A percentile compares a stretch with the other conserved stretches of the same genome.
Evolutionary conservation across 2,113 vertebrate genomes (phyloP).

Genomic region (Boulengeromyrus knoepffleri): DNA sequence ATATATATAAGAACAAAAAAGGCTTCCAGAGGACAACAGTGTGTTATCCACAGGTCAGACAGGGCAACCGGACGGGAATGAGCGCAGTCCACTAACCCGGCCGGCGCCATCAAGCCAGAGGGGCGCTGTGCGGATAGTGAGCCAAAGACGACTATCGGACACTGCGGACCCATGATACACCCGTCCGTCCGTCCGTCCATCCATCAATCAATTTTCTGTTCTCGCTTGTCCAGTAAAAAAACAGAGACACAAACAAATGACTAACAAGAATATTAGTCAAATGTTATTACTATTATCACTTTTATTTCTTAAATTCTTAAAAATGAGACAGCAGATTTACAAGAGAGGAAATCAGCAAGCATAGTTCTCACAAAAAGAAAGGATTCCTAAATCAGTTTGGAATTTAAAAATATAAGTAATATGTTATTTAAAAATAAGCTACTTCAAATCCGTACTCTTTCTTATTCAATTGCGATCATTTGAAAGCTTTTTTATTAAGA

Average conservation of each 20-base stretch:
- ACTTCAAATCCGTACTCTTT: not conserved
- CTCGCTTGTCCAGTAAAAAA: not conserved
- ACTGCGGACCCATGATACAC: too few relatives aligned
- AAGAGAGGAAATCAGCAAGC: not conserved
- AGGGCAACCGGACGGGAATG: conserved; percentile 21
- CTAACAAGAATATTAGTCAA: not conserved
- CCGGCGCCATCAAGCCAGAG: conserved; percentile 43
- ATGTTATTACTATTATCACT: too few relatives aligned
- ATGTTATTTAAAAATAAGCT: not conserved
- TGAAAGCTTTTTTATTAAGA: conserved; percentile 15
- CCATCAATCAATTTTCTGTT: not conserved
- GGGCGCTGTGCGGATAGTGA: conserved; percentile 36
- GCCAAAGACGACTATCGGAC: not conserved
- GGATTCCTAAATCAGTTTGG: not conserved
- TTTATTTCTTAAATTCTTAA: not conserved
- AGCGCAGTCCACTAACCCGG: conserved; percentile 41
- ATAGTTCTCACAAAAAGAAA: not conserved
- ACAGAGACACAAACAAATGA: not conserved
- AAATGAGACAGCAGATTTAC: not conserved
- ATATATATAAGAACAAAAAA: conserved; percentile 3
- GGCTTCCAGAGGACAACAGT: conserved; percentile 24
- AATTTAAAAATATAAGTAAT: not conserved
- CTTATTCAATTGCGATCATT: conserved; percentile 23
- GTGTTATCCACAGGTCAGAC: conserved; percentile 37
- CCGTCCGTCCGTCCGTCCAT: conserved; percentile 4